A percentile compares a stretch with the other conserved stretches of the same genome.
Evolutionary conservation across 2,113 vertebrate genomes (phyloP).

Genomic region (Brachyhypopomus gauderio): DNA sequence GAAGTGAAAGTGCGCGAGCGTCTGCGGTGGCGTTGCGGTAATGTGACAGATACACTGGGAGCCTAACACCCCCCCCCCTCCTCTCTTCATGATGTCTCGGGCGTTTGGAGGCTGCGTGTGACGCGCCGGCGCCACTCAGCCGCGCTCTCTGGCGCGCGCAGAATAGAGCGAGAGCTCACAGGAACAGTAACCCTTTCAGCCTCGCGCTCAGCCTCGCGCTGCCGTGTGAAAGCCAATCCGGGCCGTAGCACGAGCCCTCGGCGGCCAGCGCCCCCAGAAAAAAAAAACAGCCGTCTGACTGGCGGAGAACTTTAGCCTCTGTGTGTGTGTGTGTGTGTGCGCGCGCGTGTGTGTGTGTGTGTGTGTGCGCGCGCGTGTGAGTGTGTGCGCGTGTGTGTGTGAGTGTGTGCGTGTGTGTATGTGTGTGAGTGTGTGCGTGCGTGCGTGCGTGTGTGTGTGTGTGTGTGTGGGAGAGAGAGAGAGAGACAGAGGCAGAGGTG

Average conservation of each 20-base stretch:
- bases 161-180: constrained; percentile 79
- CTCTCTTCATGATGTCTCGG: constrained; percentile 80
- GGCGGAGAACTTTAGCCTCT: constrained; percentile 43
- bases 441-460: too few species aligned
- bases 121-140: constrained; percentile 83
- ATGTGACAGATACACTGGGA: constrained; percentile 79
- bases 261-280: constrained; percentile 33
- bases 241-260: constrained; percentile 67
- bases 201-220: constrained; percentile 74
- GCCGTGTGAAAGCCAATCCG: constrained; percentile 79
- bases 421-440: constrained; percentile 4
- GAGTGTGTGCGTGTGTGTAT: too few species aligned
- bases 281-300: constrained; percentile 45
- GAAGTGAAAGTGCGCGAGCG: constrained; percentile 57
- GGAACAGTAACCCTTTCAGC: constrained; percentile 82
- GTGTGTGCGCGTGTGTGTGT: not conserved
- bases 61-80: too few species aligned
- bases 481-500: not conserved
- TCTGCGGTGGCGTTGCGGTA: constrained; percentile 62
- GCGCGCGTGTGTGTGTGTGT: not conserved
- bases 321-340: constrained; percentile 7
- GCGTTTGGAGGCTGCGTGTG: constrained; percentile 79
- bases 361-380: not conserved
- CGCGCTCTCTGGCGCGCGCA: constrained; percentile 77
- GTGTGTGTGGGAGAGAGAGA: too few species aligned